Conservation (phyloP, 1,140 invertebrate species). For the Vollenhovia emeryi region DNA sequence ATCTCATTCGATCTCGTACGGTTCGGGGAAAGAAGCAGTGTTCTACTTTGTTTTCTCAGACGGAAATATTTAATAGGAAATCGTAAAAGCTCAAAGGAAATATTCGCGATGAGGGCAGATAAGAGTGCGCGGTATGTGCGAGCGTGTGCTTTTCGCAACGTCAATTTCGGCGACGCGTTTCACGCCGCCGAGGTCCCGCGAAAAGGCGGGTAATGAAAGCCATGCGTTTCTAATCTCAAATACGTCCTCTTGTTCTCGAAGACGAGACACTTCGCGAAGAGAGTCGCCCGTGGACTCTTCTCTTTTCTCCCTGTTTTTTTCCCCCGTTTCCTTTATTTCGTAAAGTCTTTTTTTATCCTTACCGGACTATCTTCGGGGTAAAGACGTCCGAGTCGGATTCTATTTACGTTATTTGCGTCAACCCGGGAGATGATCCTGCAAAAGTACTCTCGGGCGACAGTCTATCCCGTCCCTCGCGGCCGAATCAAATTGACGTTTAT, state of each 20-base stretch:
- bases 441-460: conserved; percentile 7
- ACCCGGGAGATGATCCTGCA: conserved; percentile 5
- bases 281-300: neutral
- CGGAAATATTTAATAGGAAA: conserved; percentile 50
- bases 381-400: neutral
- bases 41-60: conserved; percentile 9
- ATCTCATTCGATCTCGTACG: neutral
- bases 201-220: conserved; percentile 16
- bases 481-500: conserved; percentile 56
- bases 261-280: neutral
- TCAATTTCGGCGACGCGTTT: conserved; percentile 46
- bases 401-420: conserved; percentile 27
- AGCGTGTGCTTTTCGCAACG: conserved; percentile 10
- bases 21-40: neutral
- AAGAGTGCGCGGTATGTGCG: neutral
- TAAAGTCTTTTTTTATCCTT: neutral
- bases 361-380: neutral
- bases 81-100: conserved; percentile 1
- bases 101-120: neutral
- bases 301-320: neutral
- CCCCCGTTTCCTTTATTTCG: neutral
- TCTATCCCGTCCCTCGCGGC: conserved; percentile 14
- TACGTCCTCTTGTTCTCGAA: neutral
- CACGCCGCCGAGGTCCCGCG: neutral
- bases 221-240: conserved; percentile 43